Evolutionary conservation across 2,888 invertebrate species (phyloP).

Genomic region (Heterodera filipjevi): DNA sequence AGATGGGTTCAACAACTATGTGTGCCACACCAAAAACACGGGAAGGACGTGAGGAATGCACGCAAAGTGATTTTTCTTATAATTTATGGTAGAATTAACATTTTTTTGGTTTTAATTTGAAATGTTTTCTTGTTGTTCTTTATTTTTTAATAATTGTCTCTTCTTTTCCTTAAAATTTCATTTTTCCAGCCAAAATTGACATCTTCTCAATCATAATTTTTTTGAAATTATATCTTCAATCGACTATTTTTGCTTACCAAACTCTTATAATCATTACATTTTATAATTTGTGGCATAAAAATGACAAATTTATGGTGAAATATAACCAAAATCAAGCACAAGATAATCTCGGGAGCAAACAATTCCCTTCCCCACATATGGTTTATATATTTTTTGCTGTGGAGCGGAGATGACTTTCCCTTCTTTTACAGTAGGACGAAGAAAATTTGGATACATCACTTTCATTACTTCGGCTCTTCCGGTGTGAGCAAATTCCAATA

Average conservation of each 20-base stretch:
- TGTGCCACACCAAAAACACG: too few species aligned
- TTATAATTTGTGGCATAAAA: not conserved
- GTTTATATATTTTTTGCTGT: constrained; percentile 7
- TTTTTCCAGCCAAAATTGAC: too few species aligned
- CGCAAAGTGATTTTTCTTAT: not conserved
- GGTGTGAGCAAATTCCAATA: constrained; percentile 4
- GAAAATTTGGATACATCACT: constrained; percentile 3
- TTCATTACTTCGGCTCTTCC: not conserved
- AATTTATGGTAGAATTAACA: too few species aligned
- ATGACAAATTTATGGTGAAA: not conserved
- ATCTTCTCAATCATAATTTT: too few species aligned
- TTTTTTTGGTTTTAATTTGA: too few species aligned
- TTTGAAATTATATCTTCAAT: too few species aligned
- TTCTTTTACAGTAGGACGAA: constrained; percentile 12
- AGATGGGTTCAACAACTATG: too few species aligned
- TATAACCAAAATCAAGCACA: constrained; percentile 17
- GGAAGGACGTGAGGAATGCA: not conserved
- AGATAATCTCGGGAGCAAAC: not conserved
- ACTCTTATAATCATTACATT: too few species aligned
- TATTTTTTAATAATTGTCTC: not conserved
- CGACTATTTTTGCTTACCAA: too few species aligned
- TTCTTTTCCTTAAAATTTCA: not conserved
- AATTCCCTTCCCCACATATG: constrained; percentile 18
- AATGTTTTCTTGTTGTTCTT: not conserved
- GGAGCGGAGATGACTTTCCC: not conserved